phyloP scores from a whole-genome alignment of 1,140 invertebrate species.

The Leptinotarsa undecemlineata region DNA sequence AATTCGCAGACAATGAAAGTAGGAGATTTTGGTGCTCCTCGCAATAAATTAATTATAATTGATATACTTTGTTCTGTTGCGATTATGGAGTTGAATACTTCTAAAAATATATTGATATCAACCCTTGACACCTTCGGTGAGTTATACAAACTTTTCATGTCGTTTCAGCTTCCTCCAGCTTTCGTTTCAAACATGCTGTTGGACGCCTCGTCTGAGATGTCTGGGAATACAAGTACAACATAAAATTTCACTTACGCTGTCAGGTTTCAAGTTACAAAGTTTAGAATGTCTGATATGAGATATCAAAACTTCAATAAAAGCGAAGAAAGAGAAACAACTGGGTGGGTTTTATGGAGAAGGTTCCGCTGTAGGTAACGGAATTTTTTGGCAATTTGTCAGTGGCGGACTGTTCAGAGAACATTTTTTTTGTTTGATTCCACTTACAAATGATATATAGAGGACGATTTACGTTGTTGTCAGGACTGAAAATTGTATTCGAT shows the following conservation, averaged over 20 bases:
- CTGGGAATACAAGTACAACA: conserved; percentile 7
- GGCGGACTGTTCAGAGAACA: too few species aligned
- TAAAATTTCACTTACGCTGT: conserved; percentile 23
- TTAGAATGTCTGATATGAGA: conserved; percentile 6
- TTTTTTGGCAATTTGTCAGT: too few species aligned
- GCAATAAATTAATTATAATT: too few species aligned
- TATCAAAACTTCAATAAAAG: conserved; percentile 1
- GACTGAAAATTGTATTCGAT: too few species aligned
- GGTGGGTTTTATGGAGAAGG: background rate
- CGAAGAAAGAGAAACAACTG: background rate
- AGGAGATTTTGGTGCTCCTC: too few species aligned
- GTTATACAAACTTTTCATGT: background rate
- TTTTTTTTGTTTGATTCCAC: too few species aligned
- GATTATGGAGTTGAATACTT: too few species aligned
- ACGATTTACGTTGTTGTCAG: too few species aligned
- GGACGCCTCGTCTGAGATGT: conserved; percentile 7
- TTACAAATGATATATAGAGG: too few species aligned
- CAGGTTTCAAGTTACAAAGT: background rate
- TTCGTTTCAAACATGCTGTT: background rate
- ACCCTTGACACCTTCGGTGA: background rate
- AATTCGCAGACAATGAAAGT: too few species aligned
- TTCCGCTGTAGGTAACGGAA: background rate
- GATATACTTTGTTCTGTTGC: too few species aligned
- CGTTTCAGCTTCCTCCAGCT: background rate
- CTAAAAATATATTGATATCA: background rate